phyloP scores from a whole-genome alignment of 2,888 invertebrate species.

The Drosophila stalkeri region DNA sequence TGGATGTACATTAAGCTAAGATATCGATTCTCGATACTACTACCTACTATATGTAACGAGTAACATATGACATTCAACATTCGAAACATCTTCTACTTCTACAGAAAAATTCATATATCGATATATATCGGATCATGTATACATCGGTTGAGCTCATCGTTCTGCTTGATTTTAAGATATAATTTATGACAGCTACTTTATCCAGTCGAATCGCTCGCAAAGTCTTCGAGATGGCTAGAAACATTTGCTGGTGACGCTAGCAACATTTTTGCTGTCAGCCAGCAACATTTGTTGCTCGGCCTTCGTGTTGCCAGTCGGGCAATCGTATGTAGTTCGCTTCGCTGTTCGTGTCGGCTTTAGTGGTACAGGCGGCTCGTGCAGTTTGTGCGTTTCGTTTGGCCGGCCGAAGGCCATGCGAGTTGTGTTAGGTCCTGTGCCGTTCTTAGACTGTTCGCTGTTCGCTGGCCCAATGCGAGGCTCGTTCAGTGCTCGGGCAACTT shows the following conservation, averaged over 20 bases:
- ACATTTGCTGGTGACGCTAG: background rate
- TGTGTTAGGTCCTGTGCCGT: constrained; percentile 51
- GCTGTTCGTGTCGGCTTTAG: constrained; percentile 16
- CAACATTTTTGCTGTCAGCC: constrained; percentile 14
- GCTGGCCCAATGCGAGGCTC: constrained; percentile 67
- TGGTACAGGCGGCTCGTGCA: constrained; percentile 10
- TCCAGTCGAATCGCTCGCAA: background rate
- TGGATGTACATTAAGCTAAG: no score
- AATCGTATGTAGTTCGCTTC: constrained; percentile 26
- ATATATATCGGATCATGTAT: no score
- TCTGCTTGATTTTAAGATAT: background rate
- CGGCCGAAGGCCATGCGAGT: constrained; percentile 43
- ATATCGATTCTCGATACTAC: no score
- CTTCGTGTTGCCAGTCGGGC: constrained; percentile 31
- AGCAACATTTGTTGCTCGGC: constrained; percentile 25
- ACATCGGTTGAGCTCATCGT: background rate
- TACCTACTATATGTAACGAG: no score
- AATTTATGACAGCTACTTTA: background rate
- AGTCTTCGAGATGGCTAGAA: background rate
- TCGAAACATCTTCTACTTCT: no score
- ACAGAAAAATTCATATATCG: no score
- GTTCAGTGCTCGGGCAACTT: constrained; percentile 85
- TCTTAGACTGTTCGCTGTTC: constrained; percentile 34
- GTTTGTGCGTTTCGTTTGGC: constrained; percentile 11
- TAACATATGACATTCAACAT: no score